Conservation (phyloP, 92 coral and sea anemone species). For the Phymanthus crucifer region DNA sequence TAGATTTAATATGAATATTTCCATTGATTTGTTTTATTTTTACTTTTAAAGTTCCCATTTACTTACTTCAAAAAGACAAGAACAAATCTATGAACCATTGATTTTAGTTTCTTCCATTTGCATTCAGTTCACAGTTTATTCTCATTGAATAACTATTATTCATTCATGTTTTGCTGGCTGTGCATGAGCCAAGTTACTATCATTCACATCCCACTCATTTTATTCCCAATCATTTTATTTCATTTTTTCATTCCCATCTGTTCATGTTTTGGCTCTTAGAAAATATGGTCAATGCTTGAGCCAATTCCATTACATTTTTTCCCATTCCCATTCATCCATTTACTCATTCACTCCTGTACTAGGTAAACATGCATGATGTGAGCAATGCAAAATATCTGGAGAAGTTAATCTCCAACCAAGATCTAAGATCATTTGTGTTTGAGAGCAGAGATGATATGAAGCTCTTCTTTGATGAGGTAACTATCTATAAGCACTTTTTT, state of each 20-base stretch:
- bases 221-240: no score
- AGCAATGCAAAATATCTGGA: conserved; percentile 86
- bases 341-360: neutral
- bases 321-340: neutral
- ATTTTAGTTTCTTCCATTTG: conserved; percentile 78
- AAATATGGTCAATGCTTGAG: no score
- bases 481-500: neutral
- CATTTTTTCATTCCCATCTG: no score
- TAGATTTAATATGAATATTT: no score
- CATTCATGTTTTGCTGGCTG: no score
- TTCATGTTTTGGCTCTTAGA: no score
- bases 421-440: conserved; percentile 88
- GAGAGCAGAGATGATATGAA: conserved; percentile 90
- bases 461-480: conserved; percentile 83
- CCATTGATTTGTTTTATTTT: conserved; percentile 29
- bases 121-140: conserved; percentile 37
- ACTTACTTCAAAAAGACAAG: conserved; percentile 85
- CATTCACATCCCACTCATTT: no score
- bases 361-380: conserved; percentile 84
- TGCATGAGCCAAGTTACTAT: no score
- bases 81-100: conserved; percentile 65
- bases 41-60: no score
- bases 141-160: no score
- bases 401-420: conserved; percentile 73
- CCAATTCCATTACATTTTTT: neutral